phyloP scores from a whole-genome alignment of 2,888 invertebrate genomes.

The Euproctis similis region DNA sequence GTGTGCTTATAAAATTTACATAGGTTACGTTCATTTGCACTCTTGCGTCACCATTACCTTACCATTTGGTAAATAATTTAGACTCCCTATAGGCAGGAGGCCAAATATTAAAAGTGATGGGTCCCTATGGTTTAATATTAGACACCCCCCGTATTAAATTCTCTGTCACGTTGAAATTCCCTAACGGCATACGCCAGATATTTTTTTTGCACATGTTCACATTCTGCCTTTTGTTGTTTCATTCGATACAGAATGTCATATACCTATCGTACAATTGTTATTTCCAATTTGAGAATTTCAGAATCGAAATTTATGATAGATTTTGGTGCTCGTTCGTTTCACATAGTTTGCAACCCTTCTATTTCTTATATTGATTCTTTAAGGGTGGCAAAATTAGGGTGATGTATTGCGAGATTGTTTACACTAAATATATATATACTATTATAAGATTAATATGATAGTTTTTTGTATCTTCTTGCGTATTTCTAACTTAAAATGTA shows the following conservation, averaged over 20 bases:
- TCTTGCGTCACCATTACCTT: slow-evolving; percentile 72
- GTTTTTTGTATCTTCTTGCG: no score
- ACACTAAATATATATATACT: no score
- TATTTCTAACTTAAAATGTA: no score
- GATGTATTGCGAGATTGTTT: no score
- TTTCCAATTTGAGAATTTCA: slow-evolving; percentile 44
- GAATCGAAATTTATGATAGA: slow-evolving; percentile 31
- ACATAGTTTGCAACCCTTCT: slow-evolving; percentile 14
- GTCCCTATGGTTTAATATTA: slow-evolving; percentile 74
- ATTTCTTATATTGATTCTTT: slow-evolving; percentile 6
- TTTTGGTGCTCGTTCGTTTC: slow-evolving; percentile 15
- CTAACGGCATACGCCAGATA: slow-evolving; percentile 72
- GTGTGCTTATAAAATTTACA: slow-evolving; percentile 71
- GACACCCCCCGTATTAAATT: slow-evolving; percentile 75
- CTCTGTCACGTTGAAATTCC: slow-evolving; percentile 75
- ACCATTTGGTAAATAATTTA: slow-evolving; percentile 76
- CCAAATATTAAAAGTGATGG: slow-evolving; percentile 76
- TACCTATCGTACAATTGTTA: slow-evolving; percentile 37
- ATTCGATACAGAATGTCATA: slow-evolving; percentile 73
- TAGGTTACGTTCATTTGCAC: slow-evolving; percentile 71
- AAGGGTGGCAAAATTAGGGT: no score
- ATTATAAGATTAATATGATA: no score
- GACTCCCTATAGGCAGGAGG: slow-evolving; percentile 68
- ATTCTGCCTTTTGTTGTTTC: slow-evolving; percentile 61
- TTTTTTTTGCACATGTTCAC: slow-evolving; percentile 76